Conservation (phyloP, 2,797 vertebrate species). For the Sardinella longiceps region DNA sequence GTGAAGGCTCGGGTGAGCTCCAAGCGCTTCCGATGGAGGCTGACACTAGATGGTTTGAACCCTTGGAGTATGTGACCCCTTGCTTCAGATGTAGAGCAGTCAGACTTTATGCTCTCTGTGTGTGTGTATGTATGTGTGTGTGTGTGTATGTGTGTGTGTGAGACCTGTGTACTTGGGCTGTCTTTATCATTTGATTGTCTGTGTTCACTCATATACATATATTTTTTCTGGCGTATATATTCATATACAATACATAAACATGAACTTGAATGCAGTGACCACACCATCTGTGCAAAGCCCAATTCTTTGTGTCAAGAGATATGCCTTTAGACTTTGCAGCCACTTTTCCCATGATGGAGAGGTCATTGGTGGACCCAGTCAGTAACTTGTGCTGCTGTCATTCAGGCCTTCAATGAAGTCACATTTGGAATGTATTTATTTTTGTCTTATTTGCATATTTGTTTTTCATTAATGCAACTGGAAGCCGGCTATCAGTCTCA, state of each 20-base stretch:
- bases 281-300: not conserved
- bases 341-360: not conserved
- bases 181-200: slow-evolving; percentile 1
- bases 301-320: not conserved
- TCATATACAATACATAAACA: not conserved
- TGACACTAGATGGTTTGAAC: not conserved
- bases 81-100: not conserved
- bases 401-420: slow-evolving; percentile 21
- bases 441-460: not conserved
- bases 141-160: not conserved
- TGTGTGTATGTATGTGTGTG: not conserved
- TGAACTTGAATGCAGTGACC: slow-evolving; percentile 22
- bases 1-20: slow-evolving; percentile 3
- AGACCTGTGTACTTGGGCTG: not conserved
- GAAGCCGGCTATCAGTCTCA: slow-evolving; percentile 10
- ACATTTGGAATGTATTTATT: slow-evolving; percentile 24
- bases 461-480: slow-evolving; percentile 2
- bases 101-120: too few species aligned
- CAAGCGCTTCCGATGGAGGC: not conserved
- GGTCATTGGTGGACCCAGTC: not conserved
- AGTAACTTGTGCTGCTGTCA: not conserved
- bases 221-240: not conserved
- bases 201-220: not conserved
- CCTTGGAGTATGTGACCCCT: slow-evolving; percentile 7
- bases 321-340: slow-evolving; percentile 14